A percentile compares a stretch with the other conserved stretches of the same genome.
phyloP scores from a whole-genome alignment of 1,140 invertebrate genomes.

The Trypoxylus dichotomus region DNA sequence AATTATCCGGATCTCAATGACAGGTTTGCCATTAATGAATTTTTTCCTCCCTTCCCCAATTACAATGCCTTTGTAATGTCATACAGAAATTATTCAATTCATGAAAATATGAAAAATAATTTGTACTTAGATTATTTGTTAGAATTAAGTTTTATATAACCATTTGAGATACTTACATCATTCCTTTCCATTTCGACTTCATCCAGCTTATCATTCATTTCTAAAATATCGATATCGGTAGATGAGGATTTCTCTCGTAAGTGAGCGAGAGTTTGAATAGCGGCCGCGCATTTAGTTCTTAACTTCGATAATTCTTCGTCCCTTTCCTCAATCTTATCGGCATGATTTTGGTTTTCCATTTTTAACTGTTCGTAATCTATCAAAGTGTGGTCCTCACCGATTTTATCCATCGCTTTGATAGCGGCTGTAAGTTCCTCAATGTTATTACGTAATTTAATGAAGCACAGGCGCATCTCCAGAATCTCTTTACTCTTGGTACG shows the following conservation, averaged over 20 bases:
- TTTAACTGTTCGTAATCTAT: slow-evolving; percentile 49
- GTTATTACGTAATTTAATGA: slow-evolving; percentile 38
- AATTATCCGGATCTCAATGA: too few species aligned
- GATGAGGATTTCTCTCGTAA: slow-evolving; percentile 46
- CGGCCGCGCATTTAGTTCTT: slow-evolving; percentile 42
- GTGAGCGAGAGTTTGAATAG: slow-evolving; percentile 49
- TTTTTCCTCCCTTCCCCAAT: too few species aligned
- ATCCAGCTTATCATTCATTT: slow-evolving; percentile 28
- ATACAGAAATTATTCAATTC: too few species aligned
- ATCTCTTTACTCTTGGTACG: slow-evolving; percentile 37
- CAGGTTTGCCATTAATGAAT: too few species aligned
- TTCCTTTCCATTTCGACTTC: slow-evolving; percentile 31
- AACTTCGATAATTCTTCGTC: slow-evolving; percentile 47
- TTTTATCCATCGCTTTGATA: slow-evolving; percentile 38
- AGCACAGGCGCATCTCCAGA: slow-evolving; percentile 38
- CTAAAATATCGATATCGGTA: slow-evolving; percentile 22
- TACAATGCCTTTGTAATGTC: too few species aligned
- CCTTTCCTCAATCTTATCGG: slow-evolving; percentile 51
- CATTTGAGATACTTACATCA: slow-evolving; percentile 33
- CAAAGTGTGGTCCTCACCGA: slow-evolving; percentile 42
- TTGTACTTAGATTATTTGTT: too few species aligned
- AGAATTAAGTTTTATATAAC: too few species aligned
- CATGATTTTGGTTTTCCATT: slow-evolving; percentile 48
- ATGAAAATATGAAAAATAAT: too few species aligned
- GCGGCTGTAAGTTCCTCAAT: slow-evolving; percentile 36